These are phyloP conservation scores for Myzus persicae DNA, from an alignment of 1,140 invertebrate species.

Conservation along the genomic window DNA sequence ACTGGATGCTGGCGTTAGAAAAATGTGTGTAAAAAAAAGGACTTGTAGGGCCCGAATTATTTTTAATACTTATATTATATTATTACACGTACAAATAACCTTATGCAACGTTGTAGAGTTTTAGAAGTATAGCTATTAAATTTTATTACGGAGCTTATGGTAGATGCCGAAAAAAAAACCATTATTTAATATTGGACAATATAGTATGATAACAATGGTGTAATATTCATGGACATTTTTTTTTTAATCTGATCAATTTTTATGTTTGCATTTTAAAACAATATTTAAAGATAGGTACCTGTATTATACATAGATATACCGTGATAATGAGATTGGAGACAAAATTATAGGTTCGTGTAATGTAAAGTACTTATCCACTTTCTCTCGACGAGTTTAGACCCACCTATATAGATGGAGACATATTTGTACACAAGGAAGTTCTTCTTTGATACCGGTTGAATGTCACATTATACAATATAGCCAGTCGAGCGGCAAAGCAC, in stretches of 20 bases:
- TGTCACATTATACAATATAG: slow-evolving; percentile 37
- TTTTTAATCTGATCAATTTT: slow-evolving; percentile 13
- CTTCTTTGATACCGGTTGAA: slow-evolving; percentile 31
- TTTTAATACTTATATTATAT: background rate
- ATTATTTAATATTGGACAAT: background rate
- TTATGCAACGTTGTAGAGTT: slow-evolving; percentile 8
- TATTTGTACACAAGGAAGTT: slow-evolving; percentile 35
- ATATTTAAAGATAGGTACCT: background rate
- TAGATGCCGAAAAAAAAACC: background rate
- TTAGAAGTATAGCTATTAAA: slow-evolving; percentile 11
- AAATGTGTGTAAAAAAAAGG: background rate
- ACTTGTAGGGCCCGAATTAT: background rate
- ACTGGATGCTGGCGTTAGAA: background rate
- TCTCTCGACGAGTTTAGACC: slow-evolving; percentile 37
- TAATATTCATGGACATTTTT: background rate
- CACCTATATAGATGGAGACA: slow-evolving; percentile 30
- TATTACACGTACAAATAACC: background rate
- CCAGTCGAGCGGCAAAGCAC: slow-evolving; percentile 15
- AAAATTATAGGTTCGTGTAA: slow-evolving; percentile 42
- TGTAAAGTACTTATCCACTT: slow-evolving; percentile 23
- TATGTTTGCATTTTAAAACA: background rate
- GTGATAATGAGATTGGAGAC: slow-evolving; percentile 53
- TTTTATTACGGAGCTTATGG: background rate
- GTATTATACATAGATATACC: background rate
- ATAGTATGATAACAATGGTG: background rate